Base-by-base conservation (phyloP, 2,888 invertebrate genomes). In the Linyphia triangularis region DNA sequence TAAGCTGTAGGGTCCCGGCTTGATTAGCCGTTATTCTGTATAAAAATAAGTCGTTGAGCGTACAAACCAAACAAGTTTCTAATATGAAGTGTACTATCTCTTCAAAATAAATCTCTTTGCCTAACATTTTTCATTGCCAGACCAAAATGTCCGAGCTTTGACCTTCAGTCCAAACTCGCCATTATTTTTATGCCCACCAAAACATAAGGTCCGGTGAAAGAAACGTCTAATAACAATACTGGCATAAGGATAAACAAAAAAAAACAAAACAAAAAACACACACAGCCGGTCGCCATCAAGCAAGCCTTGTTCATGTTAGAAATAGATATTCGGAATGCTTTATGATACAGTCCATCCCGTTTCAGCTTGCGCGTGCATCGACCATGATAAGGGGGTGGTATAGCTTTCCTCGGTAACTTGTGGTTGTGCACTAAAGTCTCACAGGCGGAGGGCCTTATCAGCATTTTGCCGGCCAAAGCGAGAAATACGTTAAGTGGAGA, bases 311-410 rank as follows among this genome's bases (percentile, higher is more conserved):
- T 61, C 59, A 72, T 81, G 86, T 81, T 86, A 86, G 81, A 86
- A 81, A 86, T 75, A 86, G 86, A 86, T 86, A 86, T 86, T 86
- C 67, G 65, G 81, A 81, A 81, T 86, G 86, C 86, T 86, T 86
- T 86, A 86, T 81, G 86, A 75, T 81, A 81, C 40, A 75, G 24
- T 69, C 75, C 85, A 63, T 61, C 72, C 72, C 28, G 61, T 79
- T 81, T 70, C 59, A 43, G 30, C 13, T 37, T 26, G 28, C 86
- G 86, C 86, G 86, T 86, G 86, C 81, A 57, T 16, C 9, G 67
- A 28, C 63, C 67, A 67, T 86, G 86, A 86, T 86, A 86, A 86
- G 86, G 51, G 78, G 70, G 22, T 28, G 77, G 30, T 26, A 16
- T 19, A 33, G 77, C 37, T 63, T 85, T 70, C 57, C 70, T n/a